phyloP scores from a whole-genome alignment of 2,888 invertebrate genomes.

The Boloria selene region DNA sequence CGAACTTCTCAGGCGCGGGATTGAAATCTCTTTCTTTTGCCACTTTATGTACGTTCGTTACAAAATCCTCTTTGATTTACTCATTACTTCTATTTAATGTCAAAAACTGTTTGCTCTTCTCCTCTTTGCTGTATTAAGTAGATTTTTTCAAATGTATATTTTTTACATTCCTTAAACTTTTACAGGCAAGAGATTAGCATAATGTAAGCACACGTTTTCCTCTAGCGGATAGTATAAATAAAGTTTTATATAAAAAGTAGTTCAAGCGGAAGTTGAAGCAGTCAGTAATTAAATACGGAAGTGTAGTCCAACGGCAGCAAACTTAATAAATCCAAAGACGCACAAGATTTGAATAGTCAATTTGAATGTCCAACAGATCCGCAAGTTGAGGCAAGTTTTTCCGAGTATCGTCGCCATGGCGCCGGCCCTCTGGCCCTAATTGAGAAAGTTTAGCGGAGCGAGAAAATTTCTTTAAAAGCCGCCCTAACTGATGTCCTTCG shows the following conservation, averaged over 20 bases:
- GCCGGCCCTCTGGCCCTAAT: slow-evolving; percentile 41
- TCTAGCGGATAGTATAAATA: neutral
- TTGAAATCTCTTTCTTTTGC: slow-evolving; percentile 6
- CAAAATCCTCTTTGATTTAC: slow-evolving; percentile 9
- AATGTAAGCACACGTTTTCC: neutral
- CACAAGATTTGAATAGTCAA: slow-evolving; percentile 35
- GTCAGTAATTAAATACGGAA: slow-evolving; percentile 28
- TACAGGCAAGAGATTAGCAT: too few species aligned
- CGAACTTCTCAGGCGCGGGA: slow-evolving; percentile 12
- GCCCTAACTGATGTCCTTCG: slow-evolving; percentile 41
- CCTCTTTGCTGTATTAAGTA: too few species aligned
- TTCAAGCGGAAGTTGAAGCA: slow-evolving; percentile 4
- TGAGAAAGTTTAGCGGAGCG: slow-evolving; percentile 47
- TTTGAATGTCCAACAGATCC: slow-evolving; percentile 38
- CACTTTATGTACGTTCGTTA: slow-evolving; percentile 15
- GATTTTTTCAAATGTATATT: neutral
- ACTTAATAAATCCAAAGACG: slow-evolving; percentile 29
- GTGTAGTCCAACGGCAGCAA: slow-evolving; percentile 18
- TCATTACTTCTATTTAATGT: too few species aligned
- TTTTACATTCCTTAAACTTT: too few species aligned
- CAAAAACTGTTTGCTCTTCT: too few species aligned
- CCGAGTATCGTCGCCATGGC: slow-evolving; percentile 30
- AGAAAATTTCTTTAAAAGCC: slow-evolving; percentile 44
- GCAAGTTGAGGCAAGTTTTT: slow-evolving; percentile 33
- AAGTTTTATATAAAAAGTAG: slow-evolving; percentile 16